Evolutionary conservation across 2,888 invertebrate species (phyloP).

Genomic region (Emmelina monodactyla): DNA sequence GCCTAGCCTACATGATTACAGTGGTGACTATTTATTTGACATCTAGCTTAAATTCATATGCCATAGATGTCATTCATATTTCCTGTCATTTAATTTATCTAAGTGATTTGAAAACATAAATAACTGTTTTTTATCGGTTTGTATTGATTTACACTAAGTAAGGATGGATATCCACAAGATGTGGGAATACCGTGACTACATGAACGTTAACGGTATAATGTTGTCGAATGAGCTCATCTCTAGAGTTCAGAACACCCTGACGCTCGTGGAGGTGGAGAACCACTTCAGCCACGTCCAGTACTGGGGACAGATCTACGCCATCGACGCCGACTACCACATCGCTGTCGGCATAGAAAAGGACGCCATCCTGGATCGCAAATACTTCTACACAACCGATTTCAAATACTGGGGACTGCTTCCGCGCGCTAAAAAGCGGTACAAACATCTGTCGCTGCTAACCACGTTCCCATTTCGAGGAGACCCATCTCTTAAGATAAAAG

Average conservation of each 20-base stretch:
- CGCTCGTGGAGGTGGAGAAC: constrained; percentile 83
- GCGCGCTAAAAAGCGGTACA: constrained; percentile 51
- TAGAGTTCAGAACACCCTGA: constrained; percentile 77
- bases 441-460: constrained; percentile 40
- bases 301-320: constrained; percentile 85
- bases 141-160: too few species aligned
- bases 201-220: constrained; percentile 70
- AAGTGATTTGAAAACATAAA: too few species aligned
- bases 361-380: constrained; percentile 74
- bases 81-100: too few species aligned
- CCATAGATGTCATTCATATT: too few species aligned
- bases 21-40: too few species aligned
- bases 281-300: constrained; percentile 83
- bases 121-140: too few species aligned
- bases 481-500: constrained; percentile 55
- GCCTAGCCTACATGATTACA: too few species aligned
- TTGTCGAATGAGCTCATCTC: constrained; percentile 77
- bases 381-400: constrained; percentile 79
- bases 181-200: constrained; percentile 52
- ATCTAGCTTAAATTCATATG: too few species aligned
- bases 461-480: constrained; percentile 60
- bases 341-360: constrained; percentile 83
- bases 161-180: constrained; percentile 44
- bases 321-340: constrained; percentile 81
- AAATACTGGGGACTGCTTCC: constrained; percentile 70